phyloP scores from a whole-genome alignment of 2,797 vertebrate genomes.

The Scomberomorus guttatus region DNA sequence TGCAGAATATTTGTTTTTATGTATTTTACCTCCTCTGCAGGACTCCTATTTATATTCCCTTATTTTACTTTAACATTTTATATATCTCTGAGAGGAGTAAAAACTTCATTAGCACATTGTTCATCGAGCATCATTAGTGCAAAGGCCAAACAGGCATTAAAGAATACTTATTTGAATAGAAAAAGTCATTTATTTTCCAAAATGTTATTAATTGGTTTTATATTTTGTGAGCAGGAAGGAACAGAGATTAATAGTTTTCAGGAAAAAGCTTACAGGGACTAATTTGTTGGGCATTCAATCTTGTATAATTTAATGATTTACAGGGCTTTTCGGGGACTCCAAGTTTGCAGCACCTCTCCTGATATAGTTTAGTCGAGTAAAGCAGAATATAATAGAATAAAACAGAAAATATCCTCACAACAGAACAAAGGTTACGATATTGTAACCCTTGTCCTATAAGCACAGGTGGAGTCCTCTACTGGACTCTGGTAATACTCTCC shows the following conservation, averaged over 20 bases:
- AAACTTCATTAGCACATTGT: constrained; percentile 29
- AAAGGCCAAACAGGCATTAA: constrained; percentile 39
- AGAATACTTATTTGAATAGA: constrained; percentile 44
- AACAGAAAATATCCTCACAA: not conserved
- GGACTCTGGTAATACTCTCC: too few relatives aligned
- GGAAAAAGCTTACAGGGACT: constrained; percentile 43
- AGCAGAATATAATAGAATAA: not conserved
- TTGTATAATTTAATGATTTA: constrained; percentile 51
- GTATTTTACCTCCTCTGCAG: not conserved
- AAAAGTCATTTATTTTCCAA: constrained; percentile 55
- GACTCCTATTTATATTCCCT: constrained; percentile 6
- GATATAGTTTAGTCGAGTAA: constrained; percentile 4
- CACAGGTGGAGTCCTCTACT: too few relatives aligned
- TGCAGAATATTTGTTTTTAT: not conserved
- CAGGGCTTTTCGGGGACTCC: constrained; percentile 10
- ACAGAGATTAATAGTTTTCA: constrained; percentile 36
- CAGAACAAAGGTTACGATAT: too few relatives aligned
- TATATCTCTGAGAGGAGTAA: constrained; percentile 20
- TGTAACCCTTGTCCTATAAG: too few relatives aligned
- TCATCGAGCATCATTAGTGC: constrained; percentile 34
- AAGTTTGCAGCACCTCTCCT: constrained; percentile 16
- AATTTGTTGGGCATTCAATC: constrained; percentile 40
- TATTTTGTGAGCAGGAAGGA: constrained; percentile 37
- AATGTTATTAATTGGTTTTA: constrained; percentile 59
- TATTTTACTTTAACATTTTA: constrained; percentile 14